Base-by-base conservation (phyloP, 1,140 invertebrate genomes). In the Cecropterus lyciades region DNA sequence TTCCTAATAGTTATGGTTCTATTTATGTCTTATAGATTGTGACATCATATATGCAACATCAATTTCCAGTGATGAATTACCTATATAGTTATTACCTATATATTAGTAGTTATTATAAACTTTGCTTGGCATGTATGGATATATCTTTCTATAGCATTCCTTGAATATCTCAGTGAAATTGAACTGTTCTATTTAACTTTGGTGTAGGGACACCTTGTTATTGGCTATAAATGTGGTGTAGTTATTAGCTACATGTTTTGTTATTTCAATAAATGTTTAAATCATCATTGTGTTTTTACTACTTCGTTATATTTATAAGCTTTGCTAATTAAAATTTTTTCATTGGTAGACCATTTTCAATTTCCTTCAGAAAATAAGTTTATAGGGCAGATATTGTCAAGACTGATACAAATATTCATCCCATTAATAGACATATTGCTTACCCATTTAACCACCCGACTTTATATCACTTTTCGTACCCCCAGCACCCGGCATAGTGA, bases 221-320 rank as follows among this genome's bases (percentile, higher is more conserved):
- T 69, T 68, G 33, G 60, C 43, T 57, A 64, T 59, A 40, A 49
- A 69, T 75, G 49, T 75, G 60, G 55, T 57, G 49, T 73, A 55
- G 55, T 57, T 13, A 59, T 42, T 37, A 60, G 68, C 56, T 64
- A 48, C 46, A 57, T 72, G 59, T 77, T 80, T 75, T 81, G 69
- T 84, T 84, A 74, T 66, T 75, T 55, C 43, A 84, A 81, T 84
- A 84, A 83, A 70, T 73, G 71, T 72, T 78, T 71, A 68, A 53
- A 57, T 51, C n/a, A 64, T 14, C 65, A 37, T 37, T 37, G 33
- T 37, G 10, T 37, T 37, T 37, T 37, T n/a, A 20, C 20, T 20
- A 20, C 20, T 2, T 20, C 20, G 20, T 20, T 20, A 20, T 20
- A 2, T 20, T 20, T 20, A n/a, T n/a, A n/a, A n/a, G n/a, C n/a